Base-by-base conservation (phyloP, 2,888 invertebrate genomes). In the Molorchus minor region DNA sequence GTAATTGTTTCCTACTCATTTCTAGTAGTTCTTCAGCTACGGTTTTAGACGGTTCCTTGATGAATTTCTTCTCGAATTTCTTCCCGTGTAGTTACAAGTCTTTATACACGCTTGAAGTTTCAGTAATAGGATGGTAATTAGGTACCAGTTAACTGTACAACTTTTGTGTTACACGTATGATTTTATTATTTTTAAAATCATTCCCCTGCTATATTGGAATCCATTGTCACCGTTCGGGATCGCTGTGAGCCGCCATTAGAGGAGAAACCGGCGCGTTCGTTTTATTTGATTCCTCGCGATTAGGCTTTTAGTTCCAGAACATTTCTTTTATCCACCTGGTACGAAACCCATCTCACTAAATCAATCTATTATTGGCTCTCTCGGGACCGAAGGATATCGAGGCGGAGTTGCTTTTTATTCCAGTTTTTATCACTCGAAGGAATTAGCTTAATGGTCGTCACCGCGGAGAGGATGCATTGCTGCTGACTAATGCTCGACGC, bases 311-410 rank as follows among this genome's bases (percentile, higher is more conserved):
- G 49, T 49, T 49, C 49, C 49, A 38, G 49, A 20, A 49, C 49
- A 38, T 49, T 49, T 49, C 49, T 49, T 49, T 49, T 38, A 49
- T 49, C 38, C 49, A 49, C 49, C 49, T 38, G 49, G 49, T 49
- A 49, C 25, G 49, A 35, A 15, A 16, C 38, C 49, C 49, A 49
- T 49, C 49, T 38, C 38, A 49, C 49, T 49, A 49, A 49, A 49
- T 49, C 49, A 49, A 49, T 49, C 49, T 29, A 49, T 49, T 49
- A 49, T 49, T 49, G 25, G 49, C 49, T 29, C 49, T 38, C 38
- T 35, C 38, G 35, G 38, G 49, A 38, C 49, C 38, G 49, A 1
- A 15, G 49, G 38, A 38, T 38, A 49, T 49, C 16, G 49, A 49
- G 38, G 38, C 38, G 10, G 36, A 25, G 25, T 38, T 20, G 13